Conservation (phyloP, 2,797 vertebrate genomes). For the Tragelaphus oryx region DNA sequence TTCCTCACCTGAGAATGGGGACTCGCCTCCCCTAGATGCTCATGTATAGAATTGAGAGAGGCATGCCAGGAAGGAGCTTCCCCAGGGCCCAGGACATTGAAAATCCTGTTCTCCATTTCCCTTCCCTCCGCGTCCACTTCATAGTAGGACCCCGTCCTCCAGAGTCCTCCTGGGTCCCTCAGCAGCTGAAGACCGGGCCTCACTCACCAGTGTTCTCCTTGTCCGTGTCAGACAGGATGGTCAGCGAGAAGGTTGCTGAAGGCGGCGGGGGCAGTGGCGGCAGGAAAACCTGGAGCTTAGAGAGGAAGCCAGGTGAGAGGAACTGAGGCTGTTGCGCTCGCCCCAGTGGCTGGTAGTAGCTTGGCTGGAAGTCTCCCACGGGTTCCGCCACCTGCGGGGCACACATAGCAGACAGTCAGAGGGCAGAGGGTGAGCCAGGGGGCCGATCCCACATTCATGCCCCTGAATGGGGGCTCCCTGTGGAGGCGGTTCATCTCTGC, state of each 20-base stretch:
- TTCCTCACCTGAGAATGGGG: not conserved
- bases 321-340: slow-evolving; percentile 55
- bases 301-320: slow-evolving; percentile 77
- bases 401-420: slow-evolving; percentile 11
- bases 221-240: slow-evolving; percentile 68
- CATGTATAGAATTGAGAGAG: not conserved
- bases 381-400: slow-evolving; percentile 75
- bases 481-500: too few relatives aligned
- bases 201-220: slow-evolving; percentile 78
- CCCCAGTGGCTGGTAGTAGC: slow-evolving; percentile 53
- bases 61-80: not conserved
- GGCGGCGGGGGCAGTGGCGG: slow-evolving; percentile 45
- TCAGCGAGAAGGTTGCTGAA: slow-evolving; percentile 68
- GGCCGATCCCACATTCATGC: not conserved
- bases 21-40: not conserved
- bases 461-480: not conserved
- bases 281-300: slow-evolving; percentile 79
- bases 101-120: not conserved
- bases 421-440: not conserved
- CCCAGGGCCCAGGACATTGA: not conserved
- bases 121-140: not conserved
- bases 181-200: not conserved
- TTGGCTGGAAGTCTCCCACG: slow-evolving; percentile 74
- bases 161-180: slow-evolving; percentile 25
- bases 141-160: slow-evolving; percentile 6